Percentiles rank a stretch among this genome's conserved stretches.
Conservation (phyloP, 2,888 invertebrate genomes). For the Linnaemya vulpina region DNA sequence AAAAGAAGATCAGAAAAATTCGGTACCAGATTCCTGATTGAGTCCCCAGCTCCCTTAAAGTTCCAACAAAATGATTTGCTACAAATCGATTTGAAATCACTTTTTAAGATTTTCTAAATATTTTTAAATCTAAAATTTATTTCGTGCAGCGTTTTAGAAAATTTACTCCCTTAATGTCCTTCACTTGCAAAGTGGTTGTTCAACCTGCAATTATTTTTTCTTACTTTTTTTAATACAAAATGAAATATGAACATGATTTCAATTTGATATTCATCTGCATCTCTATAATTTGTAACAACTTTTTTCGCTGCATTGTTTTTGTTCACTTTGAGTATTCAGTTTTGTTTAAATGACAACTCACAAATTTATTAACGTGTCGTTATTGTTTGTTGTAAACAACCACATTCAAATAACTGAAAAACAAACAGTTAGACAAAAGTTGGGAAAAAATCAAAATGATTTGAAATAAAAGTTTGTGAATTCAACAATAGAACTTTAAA, state of each 20-base stretch:
- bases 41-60: too few species aligned
- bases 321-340: conserved; percentile 28
- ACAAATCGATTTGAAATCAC: too few species aligned
- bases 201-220: not conserved
- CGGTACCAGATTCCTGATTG: too few species aligned
- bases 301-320: conserved; percentile 37
- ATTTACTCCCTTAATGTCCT: not conserved
- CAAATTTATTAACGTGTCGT: conserved; percentile 67
- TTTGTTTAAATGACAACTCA: conserved; percentile 65
- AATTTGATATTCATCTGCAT: conserved; percentile 44
- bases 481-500: not conserved
- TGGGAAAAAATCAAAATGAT: conserved; percentile 11
- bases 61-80: not conserved
- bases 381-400: conserved; percentile 60
- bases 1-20: too few species aligned
- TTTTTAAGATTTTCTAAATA: too few species aligned
- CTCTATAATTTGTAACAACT: conserved; percentile 58
- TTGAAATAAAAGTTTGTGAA: conserved; percentile 23
- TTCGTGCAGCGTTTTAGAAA: too few species aligned
- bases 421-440: conserved; percentile 49
- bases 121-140: not conserved
- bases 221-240: not conserved
- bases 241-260: conserved; percentile 48
- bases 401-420: conserved; percentile 49
- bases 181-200: not conserved